These are phyloP conservation scores for Brachyalestes nurse DNA, from an alignment of 2,797 vertebrate species.

Conservation along the genomic window DNA sequence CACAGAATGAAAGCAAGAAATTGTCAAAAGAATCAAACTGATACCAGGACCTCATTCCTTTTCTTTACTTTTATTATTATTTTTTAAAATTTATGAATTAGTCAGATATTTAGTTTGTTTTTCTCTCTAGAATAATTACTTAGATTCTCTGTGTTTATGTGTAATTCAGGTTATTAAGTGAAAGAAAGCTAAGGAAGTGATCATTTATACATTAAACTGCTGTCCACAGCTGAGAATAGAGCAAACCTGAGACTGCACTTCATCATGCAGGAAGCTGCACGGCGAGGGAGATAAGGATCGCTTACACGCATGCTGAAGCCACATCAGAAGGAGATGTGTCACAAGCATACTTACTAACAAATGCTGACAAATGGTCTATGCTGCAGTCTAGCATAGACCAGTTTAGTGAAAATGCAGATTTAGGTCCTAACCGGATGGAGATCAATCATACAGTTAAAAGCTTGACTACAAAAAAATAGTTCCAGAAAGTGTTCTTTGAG, in stretches of 20 bases:
- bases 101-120: not conserved
- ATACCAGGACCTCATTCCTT: not conserved
- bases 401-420: not conserved
- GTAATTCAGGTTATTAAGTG: not conserved
- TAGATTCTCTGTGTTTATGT: not conserved
- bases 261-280: conserved; percentile 46
- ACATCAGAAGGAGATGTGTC: conserved; percentile 39
- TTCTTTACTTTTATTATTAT: not conserved
- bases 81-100: not conserved
- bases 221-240: not conserved
- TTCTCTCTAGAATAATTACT: not conserved
- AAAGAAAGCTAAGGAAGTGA: not conserved
- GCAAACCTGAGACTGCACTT: not conserved
- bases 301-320: conserved; percentile 20
- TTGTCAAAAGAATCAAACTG: not conserved
- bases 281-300: conserved; percentile 45
- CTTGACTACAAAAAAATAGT: not conserved
- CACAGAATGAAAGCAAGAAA: too few species aligned
- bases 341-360: conserved; percentile 27
- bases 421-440: not conserved
- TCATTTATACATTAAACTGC: not conserved
- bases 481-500: too few species aligned
- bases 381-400: conserved; percentile 1
- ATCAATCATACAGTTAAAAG: not conserved
- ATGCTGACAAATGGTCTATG: conserved; percentile 37